Conservation (phyloP, 2,113 vertebrate genomes). For the Ailurus styani region DNA sequence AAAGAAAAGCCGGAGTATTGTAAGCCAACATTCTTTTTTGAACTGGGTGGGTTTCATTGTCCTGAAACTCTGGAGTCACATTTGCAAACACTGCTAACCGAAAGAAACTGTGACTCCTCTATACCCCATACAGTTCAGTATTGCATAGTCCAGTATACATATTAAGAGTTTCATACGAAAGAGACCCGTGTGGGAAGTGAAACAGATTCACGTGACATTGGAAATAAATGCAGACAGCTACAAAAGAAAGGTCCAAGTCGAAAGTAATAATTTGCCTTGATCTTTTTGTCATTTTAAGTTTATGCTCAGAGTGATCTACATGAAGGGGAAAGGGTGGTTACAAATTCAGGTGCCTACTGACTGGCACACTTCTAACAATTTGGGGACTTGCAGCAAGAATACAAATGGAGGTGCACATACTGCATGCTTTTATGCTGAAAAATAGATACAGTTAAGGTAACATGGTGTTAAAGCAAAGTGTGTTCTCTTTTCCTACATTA, state of each 20-base stretch:
- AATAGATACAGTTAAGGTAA: not conserved
- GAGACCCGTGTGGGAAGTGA: not conserved
- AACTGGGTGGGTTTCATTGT: not conserved
- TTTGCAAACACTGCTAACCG: constrained; percentile 20
- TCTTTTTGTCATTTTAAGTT: not conserved
- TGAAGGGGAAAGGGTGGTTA: not conserved
- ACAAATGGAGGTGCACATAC: not conserved
- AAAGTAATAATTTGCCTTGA: not conserved
- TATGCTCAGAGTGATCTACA: not conserved
- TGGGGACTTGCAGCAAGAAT: not conserved
- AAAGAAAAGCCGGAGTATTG: not conserved
- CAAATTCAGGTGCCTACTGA: not conserved
- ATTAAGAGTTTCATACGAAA: not conserved
- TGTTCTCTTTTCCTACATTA: not conserved
- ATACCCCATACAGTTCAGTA: not conserved
- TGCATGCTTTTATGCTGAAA: not conserved
- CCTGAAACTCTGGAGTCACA: not conserved
- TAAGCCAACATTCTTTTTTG: not conserved
- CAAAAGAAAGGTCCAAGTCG: not conserved
- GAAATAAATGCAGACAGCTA: not conserved
- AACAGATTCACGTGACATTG: not conserved
- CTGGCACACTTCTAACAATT: not conserved
- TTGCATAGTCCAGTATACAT: not conserved
- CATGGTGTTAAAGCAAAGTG: not conserved
- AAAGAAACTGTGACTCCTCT: not conserved